phyloP scores from a whole-genome alignment of 2,113 vertebrate genomes.

The Riparia riparia region DNA sequence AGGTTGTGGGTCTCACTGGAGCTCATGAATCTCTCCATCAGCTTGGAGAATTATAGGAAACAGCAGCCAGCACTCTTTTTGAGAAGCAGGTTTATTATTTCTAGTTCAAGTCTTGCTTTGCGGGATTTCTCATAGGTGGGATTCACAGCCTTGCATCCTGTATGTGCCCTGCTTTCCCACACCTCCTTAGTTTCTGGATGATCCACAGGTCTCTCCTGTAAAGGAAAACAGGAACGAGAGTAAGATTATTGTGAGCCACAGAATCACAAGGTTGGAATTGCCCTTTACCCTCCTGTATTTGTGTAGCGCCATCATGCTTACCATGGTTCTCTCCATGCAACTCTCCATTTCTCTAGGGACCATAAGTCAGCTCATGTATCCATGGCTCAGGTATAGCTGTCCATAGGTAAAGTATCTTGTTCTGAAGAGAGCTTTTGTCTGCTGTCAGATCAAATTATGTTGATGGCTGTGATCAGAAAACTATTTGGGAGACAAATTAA shows the following conservation, averaged over 20 bases:
- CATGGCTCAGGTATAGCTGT: not conserved
- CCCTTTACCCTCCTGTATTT: not conserved
- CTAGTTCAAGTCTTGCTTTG: not conserved
- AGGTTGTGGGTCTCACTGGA: not conserved
- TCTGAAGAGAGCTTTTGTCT: not conserved
- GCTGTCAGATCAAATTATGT: slow-evolving; percentile 8
- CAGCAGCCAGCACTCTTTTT: not conserved
- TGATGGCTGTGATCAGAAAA: not conserved
- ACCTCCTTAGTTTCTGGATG: not conserved
- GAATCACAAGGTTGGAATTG: not conserved
- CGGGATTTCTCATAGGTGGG: not conserved
- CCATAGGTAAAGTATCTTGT: not conserved
- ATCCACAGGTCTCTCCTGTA: not conserved
- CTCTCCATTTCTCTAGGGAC: not conserved
- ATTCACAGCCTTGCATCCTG: not conserved
- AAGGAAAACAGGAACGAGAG: not conserved
- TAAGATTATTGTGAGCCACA: not conserved
- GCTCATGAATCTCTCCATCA: not conserved
- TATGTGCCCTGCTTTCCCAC: not conserved
- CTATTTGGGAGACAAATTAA: not conserved
- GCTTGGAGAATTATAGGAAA: not conserved
- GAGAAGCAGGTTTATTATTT: not conserved
- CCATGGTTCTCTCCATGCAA: not conserved
- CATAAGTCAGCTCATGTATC: not conserved
- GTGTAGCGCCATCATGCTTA: too few relatives aligned